Conservation (phyloP, 2,113 vertebrate genomes). For the rabbit (Oryctolagus cuniculus) region mOryCun1.1 NC_091433.1:109007501-109008000, state of each 20-base stretch:
- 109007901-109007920: constrained; percentile 8
- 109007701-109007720: no score
- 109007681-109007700: no score
- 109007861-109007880: constrained; percentile 22
- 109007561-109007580: neutral
- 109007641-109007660: no score
- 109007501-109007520: neutral
- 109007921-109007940: neutral
- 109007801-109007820: no score
- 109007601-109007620: neutral
- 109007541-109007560: neutral
- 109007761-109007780: no score
- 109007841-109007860: constrained; percentile 20
- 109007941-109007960: constrained; percentile 31
- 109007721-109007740: no score
- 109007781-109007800: no score
- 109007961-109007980: no score
- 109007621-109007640: neutral
- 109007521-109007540: constrained; percentile 25
- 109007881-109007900: constrained; percentile 53
- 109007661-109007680: no score
- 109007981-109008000: no score
- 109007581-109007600: constrained; percentile 9
- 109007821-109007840: neutral
- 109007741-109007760: no score